These are phyloP conservation scores for Chondrosia reniformis DNA, from an alignment of 37 sponge, comb jelly and placozoan genomes.

Conservation along the genomic window DNA sequence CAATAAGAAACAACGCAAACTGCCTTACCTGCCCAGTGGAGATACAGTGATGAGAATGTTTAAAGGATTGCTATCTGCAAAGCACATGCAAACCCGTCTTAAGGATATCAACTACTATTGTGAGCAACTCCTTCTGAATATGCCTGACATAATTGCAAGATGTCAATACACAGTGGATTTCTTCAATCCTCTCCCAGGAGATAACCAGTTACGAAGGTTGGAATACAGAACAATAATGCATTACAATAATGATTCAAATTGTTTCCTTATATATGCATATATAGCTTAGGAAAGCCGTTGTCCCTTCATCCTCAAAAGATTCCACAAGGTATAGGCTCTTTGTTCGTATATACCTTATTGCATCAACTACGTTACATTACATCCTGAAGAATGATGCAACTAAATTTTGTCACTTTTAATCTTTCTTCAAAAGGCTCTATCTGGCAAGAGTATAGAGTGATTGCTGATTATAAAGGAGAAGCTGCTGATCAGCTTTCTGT, in stretches of 20 bases:
- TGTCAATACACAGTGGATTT: slow-evolving; percentile 29
- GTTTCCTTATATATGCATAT: no score
- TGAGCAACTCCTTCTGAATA: slow-evolving; percentile 25
- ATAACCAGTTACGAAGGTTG: slow-evolving; percentile 44
- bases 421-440: slow-evolving; percentile 32
- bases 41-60: slow-evolving; percentile 8
- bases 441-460: slow-evolving; percentile 66
- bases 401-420: no score
- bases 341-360: no score
- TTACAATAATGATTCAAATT: no score
- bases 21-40: slow-evolving; percentile 6
- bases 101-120: slow-evolving; percentile 24
- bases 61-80: slow-evolving; percentile 2
- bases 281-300: no score
- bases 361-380: no score
- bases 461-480: slow-evolving; percentile 51
- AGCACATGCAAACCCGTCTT: slow-evolving; percentile 50
- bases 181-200: slow-evolving; percentile 42
- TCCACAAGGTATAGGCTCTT: no score
- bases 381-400: no score
- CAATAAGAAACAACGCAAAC: neutral
- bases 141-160: slow-evolving; percentile 27
- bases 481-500: slow-evolving; percentile 46
- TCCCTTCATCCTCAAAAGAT: no score
- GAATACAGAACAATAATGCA: no score